Evolutionary conservation across 2,113 vertebrate genomes (phyloP).

Genomic region (Leptocoma aspasia): DNA sequence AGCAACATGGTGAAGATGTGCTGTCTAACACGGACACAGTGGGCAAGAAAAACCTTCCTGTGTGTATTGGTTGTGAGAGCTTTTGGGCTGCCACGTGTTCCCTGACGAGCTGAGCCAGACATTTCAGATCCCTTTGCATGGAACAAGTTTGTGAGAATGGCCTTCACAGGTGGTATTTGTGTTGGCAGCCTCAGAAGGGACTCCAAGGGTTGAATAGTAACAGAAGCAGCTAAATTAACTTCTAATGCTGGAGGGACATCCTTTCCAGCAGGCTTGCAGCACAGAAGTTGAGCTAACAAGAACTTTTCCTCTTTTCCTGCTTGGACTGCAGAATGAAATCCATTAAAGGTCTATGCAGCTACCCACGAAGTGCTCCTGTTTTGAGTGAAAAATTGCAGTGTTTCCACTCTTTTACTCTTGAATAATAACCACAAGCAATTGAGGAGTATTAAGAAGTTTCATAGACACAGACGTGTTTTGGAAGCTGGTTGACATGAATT

Average conservation of each 20-base stretch:
- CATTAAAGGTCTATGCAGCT: background rate
- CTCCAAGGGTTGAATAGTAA: background rate
- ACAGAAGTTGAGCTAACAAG: background rate
- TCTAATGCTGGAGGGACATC: background rate
- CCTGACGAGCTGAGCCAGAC: background rate
- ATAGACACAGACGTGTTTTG: background rate
- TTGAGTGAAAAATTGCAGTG: background rate
- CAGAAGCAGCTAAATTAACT: conserved; percentile 25
- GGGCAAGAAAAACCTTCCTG: background rate
- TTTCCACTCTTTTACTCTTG: background rate
- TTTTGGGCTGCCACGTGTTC: background rate
- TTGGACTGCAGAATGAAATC: background rate
- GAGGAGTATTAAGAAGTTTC: background rate
- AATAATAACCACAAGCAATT: background rate
- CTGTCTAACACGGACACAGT: background rate
- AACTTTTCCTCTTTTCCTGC: background rate
- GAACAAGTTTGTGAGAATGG: background rate
- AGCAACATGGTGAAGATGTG: background rate
- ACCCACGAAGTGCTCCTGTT: background rate
- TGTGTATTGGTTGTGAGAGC: background rate
- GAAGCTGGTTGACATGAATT: background rate
- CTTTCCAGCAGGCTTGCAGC: background rate
- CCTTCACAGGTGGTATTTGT: background rate
- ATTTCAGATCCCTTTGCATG: background rate
- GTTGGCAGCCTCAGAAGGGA: conserved; percentile 10